Evolutionary conservation across 2,797 vertebrate species (phyloP).

Genomic region (Bucorvus abyssinicus): DNA sequence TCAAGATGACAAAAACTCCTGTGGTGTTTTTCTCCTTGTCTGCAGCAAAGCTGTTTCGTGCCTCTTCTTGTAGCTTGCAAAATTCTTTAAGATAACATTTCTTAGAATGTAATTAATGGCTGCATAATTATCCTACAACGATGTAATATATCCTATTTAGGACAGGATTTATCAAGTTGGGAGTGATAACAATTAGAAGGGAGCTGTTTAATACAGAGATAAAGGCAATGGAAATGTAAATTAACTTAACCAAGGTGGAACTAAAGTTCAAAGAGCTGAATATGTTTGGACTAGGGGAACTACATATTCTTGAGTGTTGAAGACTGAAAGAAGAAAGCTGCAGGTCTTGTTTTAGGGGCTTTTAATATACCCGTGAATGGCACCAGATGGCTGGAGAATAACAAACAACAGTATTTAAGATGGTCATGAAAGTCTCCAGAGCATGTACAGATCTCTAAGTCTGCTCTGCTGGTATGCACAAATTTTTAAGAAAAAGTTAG

Average conservation of each 20-base stretch:
- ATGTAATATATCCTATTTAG: neutral
- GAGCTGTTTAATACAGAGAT: neutral
- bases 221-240: neutral
- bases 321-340: neutral
- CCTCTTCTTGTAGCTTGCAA: neutral
- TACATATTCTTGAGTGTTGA: neutral
- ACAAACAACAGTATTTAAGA: neutral
- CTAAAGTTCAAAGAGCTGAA: neutral
- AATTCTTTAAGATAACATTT: neutral
- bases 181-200: neutral
- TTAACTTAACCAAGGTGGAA: neutral
- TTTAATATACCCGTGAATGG: neutral
- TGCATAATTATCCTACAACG: neutral
- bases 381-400: neutral
- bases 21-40: neutral
- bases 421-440: neutral
- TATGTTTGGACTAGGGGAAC: neutral
- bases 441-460: neutral
- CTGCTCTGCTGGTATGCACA: neutral
- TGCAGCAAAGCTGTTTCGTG: neutral
- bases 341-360: neutral
- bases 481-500: neutral
- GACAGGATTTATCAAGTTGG: neutral
- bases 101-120: neutral
- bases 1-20: neutral